phyloP scores from a whole-genome alignment of 2,797 vertebrate species.

The Sternarchorhynchus goeldii region DNA sequence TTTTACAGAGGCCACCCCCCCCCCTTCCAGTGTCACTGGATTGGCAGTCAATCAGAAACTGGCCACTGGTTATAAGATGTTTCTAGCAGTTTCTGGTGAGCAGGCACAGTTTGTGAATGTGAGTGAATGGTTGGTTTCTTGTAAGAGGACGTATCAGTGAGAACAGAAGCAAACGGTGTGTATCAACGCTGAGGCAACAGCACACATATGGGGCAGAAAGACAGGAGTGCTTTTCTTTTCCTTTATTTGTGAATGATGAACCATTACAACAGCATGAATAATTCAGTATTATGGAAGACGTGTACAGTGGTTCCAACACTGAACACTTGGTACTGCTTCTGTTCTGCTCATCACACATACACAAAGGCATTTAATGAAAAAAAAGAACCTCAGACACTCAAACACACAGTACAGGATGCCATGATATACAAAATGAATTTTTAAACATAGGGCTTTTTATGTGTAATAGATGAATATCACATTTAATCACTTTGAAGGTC shows the following conservation, averaged over 20 bases:
- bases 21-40: too few relatives aligned
- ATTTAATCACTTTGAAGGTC: constrained; percentile 16
- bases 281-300: constrained; percentile 77
- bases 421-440: constrained; percentile 44
- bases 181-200: too few relatives aligned
- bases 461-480: constrained; percentile 3
- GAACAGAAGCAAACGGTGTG: neutral
- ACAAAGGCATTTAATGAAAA: constrained; percentile 12
- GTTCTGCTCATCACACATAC: constrained; percentile 17
- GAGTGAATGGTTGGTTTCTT: constrained; percentile 8
- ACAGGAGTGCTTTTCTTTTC: constrained; percentile 32
- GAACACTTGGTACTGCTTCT: constrained; percentile 71
- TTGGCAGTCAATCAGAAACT: neutral
- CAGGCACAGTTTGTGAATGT: neutral
- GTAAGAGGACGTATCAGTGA: constrained; percentile 9
- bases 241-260: constrained; percentile 64
- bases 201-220: neutral
- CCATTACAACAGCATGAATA: constrained; percentile 66
- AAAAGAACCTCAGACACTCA: neutral
- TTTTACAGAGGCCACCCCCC: too few relatives aligned
- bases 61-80: neutral
- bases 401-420: constrained; percentile 1
- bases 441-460: constrained; percentile 23
- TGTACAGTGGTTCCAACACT: constrained; percentile 82
- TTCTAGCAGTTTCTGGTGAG: neutral